These are phyloP conservation scores for Mormoops blainvillei DNA, from an alignment of 2,113 vertebrate species.

Conservation along the genomic window DNA sequence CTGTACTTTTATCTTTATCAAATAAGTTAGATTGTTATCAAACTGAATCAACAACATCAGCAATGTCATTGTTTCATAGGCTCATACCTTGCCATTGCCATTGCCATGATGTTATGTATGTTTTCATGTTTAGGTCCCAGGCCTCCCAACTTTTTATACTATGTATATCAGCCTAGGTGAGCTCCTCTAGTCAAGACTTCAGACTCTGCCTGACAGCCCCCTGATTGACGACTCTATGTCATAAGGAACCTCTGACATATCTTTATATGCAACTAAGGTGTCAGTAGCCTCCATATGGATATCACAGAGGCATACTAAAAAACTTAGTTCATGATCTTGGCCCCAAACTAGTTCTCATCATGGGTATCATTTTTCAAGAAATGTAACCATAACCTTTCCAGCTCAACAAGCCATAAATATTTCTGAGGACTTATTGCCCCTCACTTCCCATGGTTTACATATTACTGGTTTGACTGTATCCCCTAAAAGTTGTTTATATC, in stretches of 20 bases:
- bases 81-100: neutral
- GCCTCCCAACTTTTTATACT: neutral
- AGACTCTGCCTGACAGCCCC: too few species aligned
- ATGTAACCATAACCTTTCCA: neutral
- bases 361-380: neutral
- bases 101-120: fast-evolving
- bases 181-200: neutral
- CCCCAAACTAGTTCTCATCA: neutral
- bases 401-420: neutral
- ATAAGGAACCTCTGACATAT: neutral
- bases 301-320: neutral
- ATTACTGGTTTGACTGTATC: neutral
- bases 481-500: neutral
- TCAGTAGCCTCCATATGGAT: fast-evolving
- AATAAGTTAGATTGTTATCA: too few species aligned
- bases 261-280: fast-evolving
- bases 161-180: neutral
- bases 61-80: too few species aligned
- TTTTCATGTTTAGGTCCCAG: neutral
- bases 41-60: fast-evolving
- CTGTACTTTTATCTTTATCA: neutral
- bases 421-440: neutral
- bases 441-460: neutral
- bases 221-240: too few species aligned
- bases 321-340: neutral